Evolutionary conservation across 2,888 invertebrate species (phyloP).

Genomic region (Neoascia interrupta): DNA sequence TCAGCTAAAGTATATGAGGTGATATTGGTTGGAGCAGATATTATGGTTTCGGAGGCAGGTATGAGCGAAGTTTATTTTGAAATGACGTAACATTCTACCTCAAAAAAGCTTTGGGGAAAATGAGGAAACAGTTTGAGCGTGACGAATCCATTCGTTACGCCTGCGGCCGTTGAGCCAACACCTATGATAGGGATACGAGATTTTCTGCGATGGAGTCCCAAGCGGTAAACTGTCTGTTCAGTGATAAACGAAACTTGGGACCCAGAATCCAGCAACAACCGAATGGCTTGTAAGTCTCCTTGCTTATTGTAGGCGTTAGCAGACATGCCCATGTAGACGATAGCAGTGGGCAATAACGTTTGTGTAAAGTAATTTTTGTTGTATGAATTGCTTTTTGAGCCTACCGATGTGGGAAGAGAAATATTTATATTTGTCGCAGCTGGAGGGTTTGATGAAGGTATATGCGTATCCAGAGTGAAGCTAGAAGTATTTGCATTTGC

Average conservation of each 20-base stretch:
- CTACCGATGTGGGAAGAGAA: no score
- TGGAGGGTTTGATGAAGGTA: no score
- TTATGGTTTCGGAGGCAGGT: background rate
- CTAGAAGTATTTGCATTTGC: no score
- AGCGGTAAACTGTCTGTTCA: background rate
- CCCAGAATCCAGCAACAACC: conserved; percentile 5
- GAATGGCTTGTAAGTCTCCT: conserved; percentile 5
- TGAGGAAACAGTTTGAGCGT: background rate
- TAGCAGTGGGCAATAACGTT: no score
- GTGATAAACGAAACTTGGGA: background rate
- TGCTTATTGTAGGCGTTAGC: background rate
- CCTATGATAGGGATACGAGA: conserved; percentile 1
- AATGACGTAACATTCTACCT: conserved; percentile 11
- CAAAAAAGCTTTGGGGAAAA: background rate
- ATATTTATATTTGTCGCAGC: no score
- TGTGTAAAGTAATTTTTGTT: no score
- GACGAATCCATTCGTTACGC: conserved; percentile 10
- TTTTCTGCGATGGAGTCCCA: background rate
- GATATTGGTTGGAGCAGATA: background rate
- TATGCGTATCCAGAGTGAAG: no score
- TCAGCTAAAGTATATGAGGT: conserved; percentile 11
- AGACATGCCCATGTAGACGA: no score
- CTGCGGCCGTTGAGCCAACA: conserved; percentile 5
- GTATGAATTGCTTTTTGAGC: no score
- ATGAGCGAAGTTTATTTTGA: conserved; percentile 15